A percentile compares a stretch with the other conserved stretches of the same genome.
These are phyloP conservation scores for Martes flavigula DNA, from an alignment of 2,797 vertebrate genomes.

Conservation along the genomic window DNA sequence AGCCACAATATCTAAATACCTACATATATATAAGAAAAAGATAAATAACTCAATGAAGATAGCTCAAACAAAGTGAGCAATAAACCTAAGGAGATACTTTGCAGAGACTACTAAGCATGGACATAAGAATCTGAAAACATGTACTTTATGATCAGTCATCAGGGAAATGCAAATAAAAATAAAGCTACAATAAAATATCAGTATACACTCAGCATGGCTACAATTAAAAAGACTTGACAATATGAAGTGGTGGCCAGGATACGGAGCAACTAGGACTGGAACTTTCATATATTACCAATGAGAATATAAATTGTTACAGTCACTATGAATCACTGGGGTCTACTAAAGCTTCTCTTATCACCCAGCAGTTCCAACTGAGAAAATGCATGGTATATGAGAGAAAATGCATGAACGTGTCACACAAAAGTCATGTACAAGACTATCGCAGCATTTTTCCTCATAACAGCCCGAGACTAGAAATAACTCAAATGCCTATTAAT, in stretches of 20 bases:
- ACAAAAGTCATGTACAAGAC: neutral
- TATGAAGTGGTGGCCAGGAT: neutral
- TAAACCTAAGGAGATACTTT: neutral
- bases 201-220: neutral
- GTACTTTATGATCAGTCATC: neutral
- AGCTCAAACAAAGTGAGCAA: constrained; percentile 19
- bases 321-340: neutral
- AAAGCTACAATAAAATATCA: neutral
- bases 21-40: neutral
- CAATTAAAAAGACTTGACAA: neutral
- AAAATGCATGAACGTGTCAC: neutral
- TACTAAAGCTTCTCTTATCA: neutral
- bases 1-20: neutral
- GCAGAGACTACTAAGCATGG: neutral
- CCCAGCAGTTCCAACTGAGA: neutral
- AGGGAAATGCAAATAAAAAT: neutral
- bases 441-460: neutral
- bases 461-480: neutral
- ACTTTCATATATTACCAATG: neutral
- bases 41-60: neutral
- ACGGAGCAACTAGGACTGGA: neutral
- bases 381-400: neutral
- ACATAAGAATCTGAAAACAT: neutral
- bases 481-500: neutral
- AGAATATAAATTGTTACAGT: neutral